Percentiles rank a stretch among this genome's conserved stretches.
Conservation (phyloP, 2,888 invertebrate genomes). For the Pocota personata region DNA sequence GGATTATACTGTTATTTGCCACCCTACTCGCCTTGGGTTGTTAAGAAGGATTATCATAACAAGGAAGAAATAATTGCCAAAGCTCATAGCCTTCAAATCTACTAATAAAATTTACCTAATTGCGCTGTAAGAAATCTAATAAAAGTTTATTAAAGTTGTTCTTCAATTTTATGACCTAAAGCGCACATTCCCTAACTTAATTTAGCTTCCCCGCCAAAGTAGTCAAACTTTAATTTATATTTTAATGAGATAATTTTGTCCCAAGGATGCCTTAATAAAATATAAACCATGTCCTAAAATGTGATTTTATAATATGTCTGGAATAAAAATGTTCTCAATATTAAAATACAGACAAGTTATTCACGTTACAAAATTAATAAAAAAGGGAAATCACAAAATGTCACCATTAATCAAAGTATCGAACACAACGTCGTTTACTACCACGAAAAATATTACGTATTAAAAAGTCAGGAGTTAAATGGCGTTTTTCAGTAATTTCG, state of each 20-base stretch:
- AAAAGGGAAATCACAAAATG: not conserved
- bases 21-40: not conserved
- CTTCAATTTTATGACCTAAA: not conserved
- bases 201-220: not conserved
- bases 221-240: not conserved
- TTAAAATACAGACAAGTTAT: not conserved
- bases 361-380: not conserved
- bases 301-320: not conserved
- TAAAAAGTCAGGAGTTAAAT: not conserved
- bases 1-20: not conserved
- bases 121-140: not conserved
- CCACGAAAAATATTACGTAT: not conserved
- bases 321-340: not conserved
- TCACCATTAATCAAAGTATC: not conserved
- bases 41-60: not conserved
- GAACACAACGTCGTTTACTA: not conserved
- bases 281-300: not conserved
- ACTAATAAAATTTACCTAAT: not conserved
- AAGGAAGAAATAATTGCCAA: not conserved
- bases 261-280: not conserved
- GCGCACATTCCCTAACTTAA: not conserved
- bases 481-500: not conserved
- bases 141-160: not conserved
- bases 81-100: not conserved
- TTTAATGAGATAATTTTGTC: not conserved